Evolutionary conservation across 2,888 invertebrate genomes (phyloP).

Genomic region (Anthophora plumipes): DNA sequence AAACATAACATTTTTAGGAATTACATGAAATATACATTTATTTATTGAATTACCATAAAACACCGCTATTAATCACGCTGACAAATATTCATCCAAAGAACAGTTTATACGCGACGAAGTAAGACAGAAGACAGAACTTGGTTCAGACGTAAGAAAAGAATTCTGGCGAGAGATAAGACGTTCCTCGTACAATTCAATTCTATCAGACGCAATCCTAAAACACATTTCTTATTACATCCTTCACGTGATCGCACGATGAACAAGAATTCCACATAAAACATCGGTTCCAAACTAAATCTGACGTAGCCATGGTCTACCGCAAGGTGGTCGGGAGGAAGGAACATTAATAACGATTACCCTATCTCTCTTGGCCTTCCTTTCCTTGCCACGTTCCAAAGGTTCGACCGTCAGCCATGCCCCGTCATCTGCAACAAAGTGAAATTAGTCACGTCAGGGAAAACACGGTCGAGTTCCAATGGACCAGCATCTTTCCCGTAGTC

Average conservation of each 20-base stretch:
- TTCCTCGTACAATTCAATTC: neutral
- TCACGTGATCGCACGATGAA: neutral
- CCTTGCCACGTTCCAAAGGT: neutral
- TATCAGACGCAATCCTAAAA: neutral
- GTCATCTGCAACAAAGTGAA: constrained; percentile 8
- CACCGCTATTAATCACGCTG: no score
- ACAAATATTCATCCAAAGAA: no score
- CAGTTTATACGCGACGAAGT: no score
- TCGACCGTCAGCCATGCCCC: neutral
- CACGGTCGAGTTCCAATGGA: neutral
- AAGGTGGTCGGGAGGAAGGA: neutral
- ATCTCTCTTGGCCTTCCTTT: neutral
- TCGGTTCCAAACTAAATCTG: neutral
- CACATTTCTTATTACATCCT: neutral
- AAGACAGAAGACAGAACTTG: no score
- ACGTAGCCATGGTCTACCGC: neutral
- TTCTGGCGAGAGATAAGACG: no score
- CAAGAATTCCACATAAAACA: neutral
- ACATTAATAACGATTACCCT: constrained; percentile 23
- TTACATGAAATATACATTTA: no score
- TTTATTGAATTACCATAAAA: no score
- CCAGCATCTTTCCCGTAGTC: neutral
- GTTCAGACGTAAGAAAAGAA: no score
- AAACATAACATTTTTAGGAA: no score
- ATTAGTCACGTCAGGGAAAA: constrained; percentile 40